Base-by-base conservation (phyloP, 2,797 vertebrate genomes). In the Alectoris magna region DNA sequence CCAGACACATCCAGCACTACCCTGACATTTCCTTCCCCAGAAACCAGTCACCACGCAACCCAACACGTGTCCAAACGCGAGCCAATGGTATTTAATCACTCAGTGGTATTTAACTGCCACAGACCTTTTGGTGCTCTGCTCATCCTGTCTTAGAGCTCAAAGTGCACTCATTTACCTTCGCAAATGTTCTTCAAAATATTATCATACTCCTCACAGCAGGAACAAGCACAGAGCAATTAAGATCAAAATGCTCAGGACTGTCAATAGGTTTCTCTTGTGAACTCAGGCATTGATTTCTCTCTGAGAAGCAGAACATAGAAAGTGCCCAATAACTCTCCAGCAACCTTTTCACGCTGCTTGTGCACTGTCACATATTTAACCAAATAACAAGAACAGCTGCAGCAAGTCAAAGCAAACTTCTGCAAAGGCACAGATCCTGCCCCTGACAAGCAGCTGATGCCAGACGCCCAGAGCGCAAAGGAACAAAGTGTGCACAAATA, bases 181-280 rank as follows among this genome's bases (percentile, higher is more conserved):
- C 75, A 92, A 77, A 90, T 72, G 64, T 91, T 82, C 77, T 80
- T 59, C 81, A 76, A 64, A 72, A n/a, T 71, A 87, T 86, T 91
- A 90, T 55, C 77, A 87, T 91, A 87, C 46, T 88, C 77, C 83
- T 82, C 39, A 5, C 87, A 94, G 76, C 66, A 84, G 53, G 82
- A 88, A 90, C 74, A 90, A 94, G 84, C 73, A 79, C 73, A 91
- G 74, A 96, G 85, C 91, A 95, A 91, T 95, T 94, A 94, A 91
- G 80, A 94, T 73, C 83, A 95, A 91, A 94, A 95, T 69, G 77
- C 64, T 92, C 44, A 88, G 91, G 71, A 58, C 10, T 79, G 89
- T 95, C 92, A 91, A 92, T 84, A 86, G 41, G 79, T n/a, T 92
- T 86, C 74, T 84, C 58, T 91, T 14, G 3, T 78, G 77, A 95